Evolutionary conservation across 1,140 invertebrate species (phyloP), one percentile per base, ranked within the genome.

Genomic region (Kradibia gibbosae): DNA sequence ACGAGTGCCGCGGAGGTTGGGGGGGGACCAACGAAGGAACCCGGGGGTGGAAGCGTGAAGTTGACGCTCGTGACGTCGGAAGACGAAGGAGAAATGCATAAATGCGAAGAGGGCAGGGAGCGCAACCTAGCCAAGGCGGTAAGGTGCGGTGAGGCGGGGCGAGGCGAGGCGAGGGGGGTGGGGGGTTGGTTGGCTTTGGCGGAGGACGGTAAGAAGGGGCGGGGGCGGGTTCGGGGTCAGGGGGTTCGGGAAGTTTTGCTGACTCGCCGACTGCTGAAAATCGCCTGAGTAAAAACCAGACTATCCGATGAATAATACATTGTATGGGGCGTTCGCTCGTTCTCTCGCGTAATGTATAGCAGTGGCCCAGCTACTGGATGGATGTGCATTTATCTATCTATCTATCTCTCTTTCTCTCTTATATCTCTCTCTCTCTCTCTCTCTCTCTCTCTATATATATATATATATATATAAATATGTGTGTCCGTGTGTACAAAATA

Each of bases 281-380:
- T 87, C 82, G 84, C 83, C 84, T 60, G 84, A 85, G 84, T 87
- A 85, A 87, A 86, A 87, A 85, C 85, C 84, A 75, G 86, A 86
- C 84, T 80, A 85, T 86, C 79, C 85, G 85, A 85, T 86, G 88
- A 88, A 89, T 88, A 88, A 88, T 88, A 87, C 86, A 88, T 89
- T 88, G 86, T 84, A 85, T 82, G 82, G 77, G 62, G 80, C 83
- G 83, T 83, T 80, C 84, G 82, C 34, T 67, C 31, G 36, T 28
- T 48, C 22, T 7, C 34, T 50, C 25, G 8, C 42, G n/a, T 50
- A 80, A 74, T 62, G 70, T 71, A 78, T 83, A 57, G 62, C 25
- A 45, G 67, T 55, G 20, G 77, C 45, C 5, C 45, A 13, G 39
- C 50, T 0, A 39, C 13, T 42, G 25, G 78, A 53, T 78, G 77